Percentiles rank a stretch among this genome's conserved stretches.
phyloP scores from a whole-genome alignment of 2,113 vertebrate genomes.

The Syrrhaptes paradoxus region DNA sequence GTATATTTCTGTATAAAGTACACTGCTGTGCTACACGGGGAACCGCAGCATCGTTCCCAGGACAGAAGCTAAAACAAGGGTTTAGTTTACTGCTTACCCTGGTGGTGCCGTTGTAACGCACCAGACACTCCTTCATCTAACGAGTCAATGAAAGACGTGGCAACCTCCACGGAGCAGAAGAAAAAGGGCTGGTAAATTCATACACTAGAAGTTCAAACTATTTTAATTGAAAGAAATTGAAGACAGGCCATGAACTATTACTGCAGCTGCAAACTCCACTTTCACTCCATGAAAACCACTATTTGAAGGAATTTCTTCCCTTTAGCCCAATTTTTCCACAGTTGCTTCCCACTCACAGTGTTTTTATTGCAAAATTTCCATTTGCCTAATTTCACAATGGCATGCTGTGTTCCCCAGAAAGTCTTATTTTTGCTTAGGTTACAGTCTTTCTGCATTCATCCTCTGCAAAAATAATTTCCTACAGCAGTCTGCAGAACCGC shows the following conservation, averaged over 20 bases:
- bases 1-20: not conserved
- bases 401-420: not conserved
- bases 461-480: not conserved
- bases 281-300: not conserved
- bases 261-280: not conserved
- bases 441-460: not conserved
- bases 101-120: not conserved
- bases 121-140: not conserved
- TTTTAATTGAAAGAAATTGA: not conserved
- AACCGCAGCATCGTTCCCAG: rapidly evolving
- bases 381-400: not conserved
- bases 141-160: rapidly evolving
- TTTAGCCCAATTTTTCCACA: not conserved
- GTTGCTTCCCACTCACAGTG: not conserved
- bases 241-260: not conserved
- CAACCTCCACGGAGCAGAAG: not conserved
- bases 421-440: not conserved
- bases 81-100: not conserved
- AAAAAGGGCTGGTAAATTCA: not conserved
- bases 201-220: not conserved
- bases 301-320: not conserved
- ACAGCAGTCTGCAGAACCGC: not conserved
- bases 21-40: not conserved
- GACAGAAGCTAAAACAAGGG: not conserved
- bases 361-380: not conserved